phyloP scores from a whole-genome alignment of 2,888 invertebrate genomes.

The Platerodrilus igneus region DNA sequence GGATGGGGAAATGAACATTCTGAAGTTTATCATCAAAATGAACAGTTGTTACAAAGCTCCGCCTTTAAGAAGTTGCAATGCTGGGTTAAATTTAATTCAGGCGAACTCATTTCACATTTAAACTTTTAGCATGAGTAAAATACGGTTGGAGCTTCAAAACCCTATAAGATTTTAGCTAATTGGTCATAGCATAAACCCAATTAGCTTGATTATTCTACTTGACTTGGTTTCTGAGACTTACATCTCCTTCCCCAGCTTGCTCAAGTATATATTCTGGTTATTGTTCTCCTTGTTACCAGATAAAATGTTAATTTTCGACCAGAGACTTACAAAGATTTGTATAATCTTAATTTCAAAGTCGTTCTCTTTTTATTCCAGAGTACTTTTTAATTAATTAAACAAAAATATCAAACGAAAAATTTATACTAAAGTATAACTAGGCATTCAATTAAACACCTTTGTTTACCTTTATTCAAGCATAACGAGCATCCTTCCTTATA shows the following conservation, averaged over 20 bases:
- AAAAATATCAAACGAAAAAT: too few species aligned
- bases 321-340: conserved; percentile 24
- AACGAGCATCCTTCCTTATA: too few species aligned
- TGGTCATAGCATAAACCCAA: conserved; percentile 39
- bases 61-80: conserved; percentile 30
- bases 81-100: conserved; percentile 36
- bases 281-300: conserved; percentile 22
- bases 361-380: conserved; percentile 10
- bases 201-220: conserved; percentile 35
- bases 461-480: too few species aligned
- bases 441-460: too few species aligned
- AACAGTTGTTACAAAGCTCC: conserved; percentile 31
- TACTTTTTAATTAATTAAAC: too few species aligned
- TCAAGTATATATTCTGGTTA: conserved; percentile 20
- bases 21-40: conserved; percentile 33
- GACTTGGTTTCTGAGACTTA: conserved; percentile 18
- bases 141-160: conserved; percentile 34
- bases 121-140: conserved; percentile 36
- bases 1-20: conserved; percentile 31
- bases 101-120: conserved; percentile 35
- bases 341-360: conserved; percentile 18
- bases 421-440: too few species aligned
- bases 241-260: conserved; percentile 18
- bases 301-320: conserved; percentile 28
- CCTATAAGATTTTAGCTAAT: conserved; percentile 37